Conservation (phyloP, 2,797 vertebrate genomes). For the Galaxias olidus region DNA sequence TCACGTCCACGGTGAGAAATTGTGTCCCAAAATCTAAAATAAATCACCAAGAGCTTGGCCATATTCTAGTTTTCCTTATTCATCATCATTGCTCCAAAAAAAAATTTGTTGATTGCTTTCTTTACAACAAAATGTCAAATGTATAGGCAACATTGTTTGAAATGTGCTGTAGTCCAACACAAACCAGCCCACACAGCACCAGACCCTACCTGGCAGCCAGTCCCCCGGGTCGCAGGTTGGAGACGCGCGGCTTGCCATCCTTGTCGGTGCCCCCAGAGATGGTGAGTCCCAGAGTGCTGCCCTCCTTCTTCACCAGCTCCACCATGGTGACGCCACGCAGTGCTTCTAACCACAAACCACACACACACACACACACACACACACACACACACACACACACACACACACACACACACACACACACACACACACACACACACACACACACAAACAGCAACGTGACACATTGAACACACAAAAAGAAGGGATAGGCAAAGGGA, state of each 20-base stretch:
- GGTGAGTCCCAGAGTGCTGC: conserved; percentile 93
- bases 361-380: conserved; percentile 42
- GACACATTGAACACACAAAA: background rate
- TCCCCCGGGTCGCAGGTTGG: conserved; percentile 91
- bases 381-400: conserved; percentile 30
- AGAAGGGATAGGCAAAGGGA: background rate
- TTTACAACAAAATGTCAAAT: too few relatives aligned
- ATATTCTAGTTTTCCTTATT: too few relatives aligned
- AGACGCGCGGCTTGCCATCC: conserved; percentile 94
- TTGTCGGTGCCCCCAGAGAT: conserved; percentile 97
- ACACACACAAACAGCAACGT: conserved; percentile 16
- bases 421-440: conserved; percentile 41
- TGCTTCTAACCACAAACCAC: conserved; percentile 83
- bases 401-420: conserved; percentile 33
- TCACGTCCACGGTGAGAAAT: too few relatives aligned
- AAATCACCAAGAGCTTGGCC: too few relatives aligned
- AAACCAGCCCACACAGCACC: too few relatives aligned
- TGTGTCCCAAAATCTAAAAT: too few relatives aligned
- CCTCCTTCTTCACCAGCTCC: conserved; percentile 96
- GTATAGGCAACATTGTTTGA: too few relatives aligned
- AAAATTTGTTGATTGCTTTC: too few relatives aligned
- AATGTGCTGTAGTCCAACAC: too few relatives aligned
- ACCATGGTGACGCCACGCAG: conserved; percentile 92
- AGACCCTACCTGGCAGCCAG: conserved; percentile 89
- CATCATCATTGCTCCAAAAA: too few relatives aligned